Percentiles rank a stretch among this genome's conserved stretches.
phyloP scores from a whole-genome alignment of 2,888 invertebrate species.

The Maniola hyperantus region DNA sequence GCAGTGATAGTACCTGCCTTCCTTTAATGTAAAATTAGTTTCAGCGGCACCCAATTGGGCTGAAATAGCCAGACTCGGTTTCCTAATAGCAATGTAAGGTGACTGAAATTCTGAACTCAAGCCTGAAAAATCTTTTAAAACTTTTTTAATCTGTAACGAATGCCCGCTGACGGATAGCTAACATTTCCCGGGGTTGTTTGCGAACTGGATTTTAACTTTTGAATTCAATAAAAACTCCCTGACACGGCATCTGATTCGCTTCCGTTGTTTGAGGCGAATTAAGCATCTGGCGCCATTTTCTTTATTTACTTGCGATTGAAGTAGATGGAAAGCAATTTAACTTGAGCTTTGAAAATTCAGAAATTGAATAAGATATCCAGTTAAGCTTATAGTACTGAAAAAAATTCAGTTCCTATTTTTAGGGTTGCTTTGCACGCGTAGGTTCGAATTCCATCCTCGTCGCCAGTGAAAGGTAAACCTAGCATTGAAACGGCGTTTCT shows the following conservation, averaged over 20 bases:
- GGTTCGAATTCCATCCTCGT: no score
- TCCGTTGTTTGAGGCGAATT: conserved; percentile 11
- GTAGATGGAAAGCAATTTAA: conserved; percentile 3
- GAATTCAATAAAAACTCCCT: conserved; percentile 27
- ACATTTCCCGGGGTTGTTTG: conserved; percentile 28
- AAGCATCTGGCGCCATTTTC: conserved; percentile 8
- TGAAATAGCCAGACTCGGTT: background rate
- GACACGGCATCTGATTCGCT: conserved; percentile 12
- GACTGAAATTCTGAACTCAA: conserved; percentile 10
- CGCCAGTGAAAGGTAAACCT: no score
- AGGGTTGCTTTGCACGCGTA: no score
- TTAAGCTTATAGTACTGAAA: no score
- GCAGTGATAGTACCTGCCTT: no score
- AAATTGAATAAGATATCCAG: background rate
- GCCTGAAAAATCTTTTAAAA: conserved; percentile 38
- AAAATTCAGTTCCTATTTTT: no score
- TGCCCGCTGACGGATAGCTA: conserved; percentile 37
- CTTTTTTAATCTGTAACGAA: conserved; percentile 44
- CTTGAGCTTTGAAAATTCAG: background rate
- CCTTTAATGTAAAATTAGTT: background rate
- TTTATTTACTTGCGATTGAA: background rate
- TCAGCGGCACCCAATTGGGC: background rate
- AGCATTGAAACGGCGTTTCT: no score
- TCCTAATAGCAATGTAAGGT: background rate
- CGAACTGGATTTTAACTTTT: conserved; percentile 31